A percentile compares a stretch with the other conserved stretches of the same genome.
These are phyloP conservation scores for Leptatherina wallacei DNA, from an alignment of 2,797 vertebrate genomes.

Conservation along the genomic window DNA sequence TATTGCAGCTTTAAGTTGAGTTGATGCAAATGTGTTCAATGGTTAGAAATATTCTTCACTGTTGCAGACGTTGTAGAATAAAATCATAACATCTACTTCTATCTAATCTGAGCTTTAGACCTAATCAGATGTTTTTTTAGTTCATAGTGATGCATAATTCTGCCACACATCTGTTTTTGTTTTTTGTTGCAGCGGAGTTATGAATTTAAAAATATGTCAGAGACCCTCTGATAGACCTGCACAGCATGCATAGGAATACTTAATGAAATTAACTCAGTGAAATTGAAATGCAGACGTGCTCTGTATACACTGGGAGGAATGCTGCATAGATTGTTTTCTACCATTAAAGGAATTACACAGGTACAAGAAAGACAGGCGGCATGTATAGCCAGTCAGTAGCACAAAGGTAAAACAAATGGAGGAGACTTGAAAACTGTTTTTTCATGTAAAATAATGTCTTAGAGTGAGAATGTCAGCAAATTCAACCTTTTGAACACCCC, in stretches of 20 bases:
- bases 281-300: constrained; percentile 11
- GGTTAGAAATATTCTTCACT: background rate
- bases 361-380: too few relatives aligned
- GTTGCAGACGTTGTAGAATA: background rate
- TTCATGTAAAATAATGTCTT: too few relatives aligned
- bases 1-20: background rate
- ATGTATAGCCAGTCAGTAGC: too few relatives aligned
- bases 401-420: too few relatives aligned
- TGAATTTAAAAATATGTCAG: constrained; percentile 31
- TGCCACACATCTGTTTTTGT: background rate
- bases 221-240: constrained; percentile 4
- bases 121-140: constrained; percentile 22
- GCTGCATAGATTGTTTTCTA: too few relatives aligned
- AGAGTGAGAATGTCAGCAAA: too few relatives aligned
- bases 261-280: constrained; percentile 14
- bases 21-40: background rate
- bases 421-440: too few relatives aligned
- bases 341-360: too few relatives aligned
- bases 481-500: too few relatives aligned
- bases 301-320: background rate
- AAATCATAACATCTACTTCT: background rate
- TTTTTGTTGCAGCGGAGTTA: background rate
- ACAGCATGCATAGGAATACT: constrained; percentile 15
- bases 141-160: constrained; percentile 10
- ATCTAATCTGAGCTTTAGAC: constrained; percentile 7